Base-by-base conservation (phyloP, 2,113 vertebrate genomes). In the Prochilodus magdalenae region DNA sequence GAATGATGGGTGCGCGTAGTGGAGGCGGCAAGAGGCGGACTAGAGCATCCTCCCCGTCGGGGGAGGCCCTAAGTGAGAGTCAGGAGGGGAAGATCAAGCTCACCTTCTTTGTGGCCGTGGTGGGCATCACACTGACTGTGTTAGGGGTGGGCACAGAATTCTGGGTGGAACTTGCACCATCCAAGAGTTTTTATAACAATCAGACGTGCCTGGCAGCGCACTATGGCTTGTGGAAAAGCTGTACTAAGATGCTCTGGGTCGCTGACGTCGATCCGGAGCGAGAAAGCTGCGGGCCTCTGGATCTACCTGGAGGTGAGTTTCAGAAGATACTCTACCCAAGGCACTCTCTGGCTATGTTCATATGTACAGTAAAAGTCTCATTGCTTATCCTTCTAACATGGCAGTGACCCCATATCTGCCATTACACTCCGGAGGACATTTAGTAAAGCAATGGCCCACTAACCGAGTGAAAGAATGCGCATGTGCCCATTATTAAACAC, bases 141-240 rank as follows among this genome's bases (percentile, higher is more conserved):
- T 91, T 97, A 18, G 94, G 96, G 0, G 94, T 97, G 59, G 95
- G 96, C 80, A 97, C 96, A 0, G 96, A 97, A 88, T 97, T 96
- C 89, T 97, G 96, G 96, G 96, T 95, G 90, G 96, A 97, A 78
- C 91, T 97, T 73, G 87, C 93, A 14, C 94, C 95, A 0, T 86
- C 93, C 20, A 95, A 94, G 83, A 87, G 62, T 82, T 95, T 93
- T 87, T 90, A 94, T 20, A 91, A 90, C 91, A 96, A 95, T 15
- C 89, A 94, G 83, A 94, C 96, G 0, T 97, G 96, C 30, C 88
- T 94, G 4, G 92, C 93, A 0, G 94, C 94, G 47, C 93, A 97
- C 88, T 94, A 94, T 11, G 96, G 96, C 15, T 91, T 97, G 59
- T 97, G 96, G 96, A 97, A 96, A 84, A 87, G 94, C 84, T 97